Percentiles rank a stretch among this genome's conserved stretches.
phyloP scores from a whole-genome alignment of 30 jellyfish, hydroid and myxozoan genomes.

The Hydra vulgaris region DNA sequence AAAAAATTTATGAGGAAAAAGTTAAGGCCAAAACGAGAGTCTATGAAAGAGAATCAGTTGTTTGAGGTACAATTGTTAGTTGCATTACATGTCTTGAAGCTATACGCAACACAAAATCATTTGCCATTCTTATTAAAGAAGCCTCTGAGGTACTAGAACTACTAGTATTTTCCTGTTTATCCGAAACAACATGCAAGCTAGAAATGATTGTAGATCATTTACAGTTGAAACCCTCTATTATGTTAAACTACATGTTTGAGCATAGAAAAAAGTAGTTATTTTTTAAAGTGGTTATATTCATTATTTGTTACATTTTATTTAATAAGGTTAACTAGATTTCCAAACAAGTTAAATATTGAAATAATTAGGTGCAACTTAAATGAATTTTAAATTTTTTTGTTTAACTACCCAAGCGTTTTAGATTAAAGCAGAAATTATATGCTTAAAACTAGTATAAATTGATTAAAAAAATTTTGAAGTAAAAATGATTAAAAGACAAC shows the following conservation, averaged over 20 bases:
- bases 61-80: slow-evolving; percentile 25
- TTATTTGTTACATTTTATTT: too few relatives aligned
- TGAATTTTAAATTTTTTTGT: too few relatives aligned
- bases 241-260: slow-evolving; percentile 9
- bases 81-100: slow-evolving; percentile 14
- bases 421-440: too few relatives aligned
- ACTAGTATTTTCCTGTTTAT: slow-evolving; percentile 11
- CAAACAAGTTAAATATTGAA: too few relatives aligned
- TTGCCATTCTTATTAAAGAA: slow-evolving; percentile 21
- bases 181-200: slow-evolving; percentile 5
- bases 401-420: too few relatives aligned
- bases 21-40: slow-evolving; percentile 13
- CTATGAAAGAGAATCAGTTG: slow-evolving; percentile 14
- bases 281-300: too few relatives aligned
- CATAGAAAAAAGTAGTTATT: not conserved
- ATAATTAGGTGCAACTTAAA: too few relatives aligned
- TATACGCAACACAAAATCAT: slow-evolving; percentile 13
- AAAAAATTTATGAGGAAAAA: slow-evolving; percentile 5
- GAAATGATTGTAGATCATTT: slow-evolving; percentile 27
- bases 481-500: too few relatives aligned
- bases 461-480: too few relatives aligned
- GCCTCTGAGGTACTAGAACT: slow-evolving; percentile 25
- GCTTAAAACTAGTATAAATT: too few relatives aligned
- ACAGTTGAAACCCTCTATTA: slow-evolving; percentile 13
- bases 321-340: too few relatives aligned